phyloP scores from a whole-genome alignment of 2,888 invertebrate genomes.

The Nineta flava region DNA sequence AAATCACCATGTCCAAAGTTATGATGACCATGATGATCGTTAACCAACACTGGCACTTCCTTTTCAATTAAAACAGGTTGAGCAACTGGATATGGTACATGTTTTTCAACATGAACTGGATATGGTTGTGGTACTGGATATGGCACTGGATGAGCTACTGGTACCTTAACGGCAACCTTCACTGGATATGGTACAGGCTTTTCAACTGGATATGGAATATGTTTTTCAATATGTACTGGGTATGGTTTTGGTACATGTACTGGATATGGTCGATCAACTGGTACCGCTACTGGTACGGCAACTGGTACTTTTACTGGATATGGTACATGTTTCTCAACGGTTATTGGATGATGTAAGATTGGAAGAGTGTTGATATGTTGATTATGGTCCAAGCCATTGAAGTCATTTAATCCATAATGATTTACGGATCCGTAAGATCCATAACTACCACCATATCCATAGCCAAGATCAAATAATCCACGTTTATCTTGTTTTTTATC shows the following conservation, averaged over 20 bases:
- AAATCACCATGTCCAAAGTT: constrained; percentile 10
- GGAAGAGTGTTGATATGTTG: constrained; percentile 15
- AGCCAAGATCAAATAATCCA: constrained; percentile 11
- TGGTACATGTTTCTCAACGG: constrained; percentile 16
- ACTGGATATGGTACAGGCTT: constrained; percentile 1
- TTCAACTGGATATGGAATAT: constrained; percentile 3
- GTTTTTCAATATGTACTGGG: constrained; percentile 11
- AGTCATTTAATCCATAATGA: constrained; percentile 17
- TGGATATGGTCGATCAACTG: constrained; percentile 35
- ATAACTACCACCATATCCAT: constrained; percentile 17
- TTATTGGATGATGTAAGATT: constrained; percentile 14
- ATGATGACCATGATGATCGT: constrained; percentile 17
- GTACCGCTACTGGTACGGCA: constrained; percentile 33
- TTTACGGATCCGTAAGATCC: constrained; percentile 16
- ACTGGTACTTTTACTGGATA: constrained; percentile 32
- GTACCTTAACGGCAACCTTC: constrained; percentile 27
- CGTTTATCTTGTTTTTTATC: constrained; percentile 14
- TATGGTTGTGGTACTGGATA: constrained; percentile 24
- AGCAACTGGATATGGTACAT: constrained; percentile 33
- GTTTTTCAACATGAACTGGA: constrained; percentile 35
- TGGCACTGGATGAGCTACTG: constrained; percentile 29
- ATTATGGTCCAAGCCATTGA: neutral
- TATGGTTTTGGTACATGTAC: constrained; percentile 25
- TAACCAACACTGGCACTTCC: constrained; percentile 27
- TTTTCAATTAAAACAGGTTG: constrained; percentile 32